Evolutionary conservation across 2,113 vertebrate genomes (phyloP).

Genomic region (Neotragus pygmaeus): DNA sequence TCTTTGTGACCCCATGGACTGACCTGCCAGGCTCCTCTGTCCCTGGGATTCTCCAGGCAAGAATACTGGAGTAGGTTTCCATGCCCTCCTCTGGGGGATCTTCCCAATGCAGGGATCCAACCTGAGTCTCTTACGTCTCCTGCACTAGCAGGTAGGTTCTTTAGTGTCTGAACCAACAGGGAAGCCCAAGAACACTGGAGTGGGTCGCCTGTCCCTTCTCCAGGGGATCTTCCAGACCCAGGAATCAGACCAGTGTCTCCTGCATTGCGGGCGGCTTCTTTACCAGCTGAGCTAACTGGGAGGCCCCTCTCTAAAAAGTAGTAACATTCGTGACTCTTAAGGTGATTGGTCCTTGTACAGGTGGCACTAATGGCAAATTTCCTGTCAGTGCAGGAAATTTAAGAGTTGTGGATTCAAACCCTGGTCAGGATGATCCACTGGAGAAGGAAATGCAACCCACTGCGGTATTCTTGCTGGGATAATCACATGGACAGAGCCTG

Average conservation of each 20-base stretch:
- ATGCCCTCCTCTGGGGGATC: neutral
- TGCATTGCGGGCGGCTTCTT: neutral
- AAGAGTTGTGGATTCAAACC: neutral
- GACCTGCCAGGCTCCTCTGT: neutral
- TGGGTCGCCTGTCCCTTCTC: neutral
- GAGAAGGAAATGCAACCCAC: neutral
- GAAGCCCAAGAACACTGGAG: neutral
- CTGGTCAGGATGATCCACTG: neutral
- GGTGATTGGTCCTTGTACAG: neutral
- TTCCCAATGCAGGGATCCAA: neutral
- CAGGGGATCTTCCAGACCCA: neutral
- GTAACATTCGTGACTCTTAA: neutral
- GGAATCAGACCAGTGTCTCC: neutral
- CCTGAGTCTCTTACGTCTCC: neutral
- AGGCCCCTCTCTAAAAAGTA: neutral
- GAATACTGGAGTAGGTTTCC: neutral
- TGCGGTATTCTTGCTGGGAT: neutral
- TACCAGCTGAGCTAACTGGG: neutral
- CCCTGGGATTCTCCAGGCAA: neutral
- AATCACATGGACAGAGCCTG: neutral
- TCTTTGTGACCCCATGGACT: neutral
- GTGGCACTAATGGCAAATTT: neutral
- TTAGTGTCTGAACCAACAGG: neutral
- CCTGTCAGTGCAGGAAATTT: neutral
- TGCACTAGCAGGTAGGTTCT: neutral